Base-by-base conservation (phyloP, 2,888 invertebrate species). In the Drosophila birchii region DNA sequence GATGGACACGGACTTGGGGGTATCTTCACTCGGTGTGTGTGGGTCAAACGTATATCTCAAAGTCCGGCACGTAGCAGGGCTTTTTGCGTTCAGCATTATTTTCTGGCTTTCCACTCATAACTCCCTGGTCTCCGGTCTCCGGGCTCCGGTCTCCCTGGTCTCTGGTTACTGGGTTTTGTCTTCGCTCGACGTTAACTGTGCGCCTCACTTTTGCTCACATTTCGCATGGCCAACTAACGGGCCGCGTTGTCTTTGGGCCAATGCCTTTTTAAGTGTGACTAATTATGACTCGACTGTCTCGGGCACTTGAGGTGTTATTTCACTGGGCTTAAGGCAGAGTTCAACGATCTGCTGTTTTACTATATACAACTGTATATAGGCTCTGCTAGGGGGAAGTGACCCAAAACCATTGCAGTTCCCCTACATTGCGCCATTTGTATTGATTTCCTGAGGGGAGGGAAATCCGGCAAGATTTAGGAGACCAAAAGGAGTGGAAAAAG, bases 241-340 rank as follows among this genome's bases (percentile, higher is more conserved):
- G 71, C 59, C 79, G 55, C 61, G 49, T 56, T 55, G 74, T 75
- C 78, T 81, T 71, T 62, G 81, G 88, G 86, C 81, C 88, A 86
- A 86, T 86, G 86, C 78, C 88, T 86, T 84, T 81, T 88, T 79
- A 88, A 86, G 86, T 86, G 88, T 88, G 86, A 86, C 85, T 87
- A 86, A 87, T 86, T 86, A 86, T 80, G 86, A 86, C 61, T 59
- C 51, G 54, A 39, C 57, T 38, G 59, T 67, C 51, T 53, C 41
- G 53, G 45, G 75, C 81, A 45, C 73, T 60, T 44, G 74, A 63
- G 80, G 78, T 49, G 73, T 57, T 53, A 43, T 62, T 41, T 76
- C 36, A 23, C 51, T 23, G 51, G 20, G 20, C 51, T 79, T 58
- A 70, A 69, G 73, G 14, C n/a, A 29, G 57, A 58, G 85, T 79